phyloP scores from a whole-genome alignment of 2,888 invertebrate genomes.

The Junonia oenone region DNA sequence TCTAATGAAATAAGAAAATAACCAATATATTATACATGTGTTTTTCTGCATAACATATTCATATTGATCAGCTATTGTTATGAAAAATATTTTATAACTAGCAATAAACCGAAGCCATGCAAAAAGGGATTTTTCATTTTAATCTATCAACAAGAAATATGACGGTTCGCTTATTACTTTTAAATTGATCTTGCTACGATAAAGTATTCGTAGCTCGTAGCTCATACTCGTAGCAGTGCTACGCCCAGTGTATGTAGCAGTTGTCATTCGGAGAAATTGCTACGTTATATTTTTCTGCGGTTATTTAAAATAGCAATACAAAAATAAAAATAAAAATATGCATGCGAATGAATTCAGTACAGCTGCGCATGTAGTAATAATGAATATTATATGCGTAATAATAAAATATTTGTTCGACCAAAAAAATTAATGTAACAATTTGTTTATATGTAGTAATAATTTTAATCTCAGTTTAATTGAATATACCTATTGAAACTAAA shows the following conservation, averaged over 20 bases:
- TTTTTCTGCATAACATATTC: too few species aligned
- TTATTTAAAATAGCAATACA: not conserved
- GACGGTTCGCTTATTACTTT: too few species aligned
- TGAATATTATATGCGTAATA: not conserved
- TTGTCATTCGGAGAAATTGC: not conserved
- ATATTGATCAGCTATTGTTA: too few species aligned
- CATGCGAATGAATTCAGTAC: not conserved
- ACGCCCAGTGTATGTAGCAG: not conserved
- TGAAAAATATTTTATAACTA: too few species aligned
- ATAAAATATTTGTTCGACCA: not conserved
- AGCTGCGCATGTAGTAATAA: not conserved
- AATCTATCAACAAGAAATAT: too few species aligned
- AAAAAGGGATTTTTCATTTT: too few species aligned
- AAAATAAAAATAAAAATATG: not conserved
- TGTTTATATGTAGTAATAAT: too few species aligned
- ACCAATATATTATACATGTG: too few species aligned
- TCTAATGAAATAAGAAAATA: too few species aligned
- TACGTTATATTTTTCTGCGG: not conserved
- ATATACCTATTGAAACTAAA: too few species aligned
- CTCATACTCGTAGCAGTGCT: constrained; percentile 1
- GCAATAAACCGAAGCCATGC: too few species aligned
- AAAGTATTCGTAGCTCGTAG: constrained; percentile 10
- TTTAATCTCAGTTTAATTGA: too few species aligned
- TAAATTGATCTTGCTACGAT: not conserved
- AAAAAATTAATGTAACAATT: not conserved